Percentiles rank a stretch among this genome's conserved stretches.
These are phyloP conservation scores for Lepilemur ruficaudatus DNA, from an alignment of 2,797 vertebrate species.

Conservation along the genomic window DNA sequence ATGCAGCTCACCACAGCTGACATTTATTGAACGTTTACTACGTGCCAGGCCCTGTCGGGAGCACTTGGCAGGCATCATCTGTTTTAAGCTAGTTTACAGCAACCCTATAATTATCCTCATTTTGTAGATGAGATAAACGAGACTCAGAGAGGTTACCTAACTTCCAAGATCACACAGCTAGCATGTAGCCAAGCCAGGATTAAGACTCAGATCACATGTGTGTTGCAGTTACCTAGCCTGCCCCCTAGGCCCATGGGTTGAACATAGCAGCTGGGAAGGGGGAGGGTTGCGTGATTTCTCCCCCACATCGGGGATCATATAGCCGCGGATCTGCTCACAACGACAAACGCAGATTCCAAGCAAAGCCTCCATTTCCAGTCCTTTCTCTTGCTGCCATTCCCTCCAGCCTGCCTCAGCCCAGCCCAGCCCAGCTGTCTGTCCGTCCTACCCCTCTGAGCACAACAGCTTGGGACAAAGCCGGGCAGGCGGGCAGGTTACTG, in stretches of 20 bases:
- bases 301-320: background rate
- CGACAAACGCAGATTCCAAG: background rate
- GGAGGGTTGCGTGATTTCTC: background rate
- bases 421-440: background rate
- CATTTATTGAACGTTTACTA: background rate
- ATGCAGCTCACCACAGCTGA: background rate
- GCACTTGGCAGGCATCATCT: background rate
- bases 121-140: conserved; percentile 17
- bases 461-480: conserved; percentile 18
- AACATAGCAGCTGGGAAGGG: background rate
- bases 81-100: background rate
- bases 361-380: background rate
- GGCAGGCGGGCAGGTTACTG: conserved; percentile 41
- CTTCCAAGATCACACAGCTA: background rate
- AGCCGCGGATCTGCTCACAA: background rate
- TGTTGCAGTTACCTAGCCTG: background rate
- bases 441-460: background rate
- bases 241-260: background rate
- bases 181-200: background rate
- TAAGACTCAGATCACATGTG: conserved; percentile 1
- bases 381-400: background rate
- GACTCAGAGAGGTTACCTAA: conserved; percentile 26
- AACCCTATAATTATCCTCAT: conserved; percentile 15
- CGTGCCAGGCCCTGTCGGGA: background rate
- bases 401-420: background rate